Evolutionary conservation across 2,797 vertebrate species (phyloP).

Genomic region (Tiaroga cobitis): DNA sequence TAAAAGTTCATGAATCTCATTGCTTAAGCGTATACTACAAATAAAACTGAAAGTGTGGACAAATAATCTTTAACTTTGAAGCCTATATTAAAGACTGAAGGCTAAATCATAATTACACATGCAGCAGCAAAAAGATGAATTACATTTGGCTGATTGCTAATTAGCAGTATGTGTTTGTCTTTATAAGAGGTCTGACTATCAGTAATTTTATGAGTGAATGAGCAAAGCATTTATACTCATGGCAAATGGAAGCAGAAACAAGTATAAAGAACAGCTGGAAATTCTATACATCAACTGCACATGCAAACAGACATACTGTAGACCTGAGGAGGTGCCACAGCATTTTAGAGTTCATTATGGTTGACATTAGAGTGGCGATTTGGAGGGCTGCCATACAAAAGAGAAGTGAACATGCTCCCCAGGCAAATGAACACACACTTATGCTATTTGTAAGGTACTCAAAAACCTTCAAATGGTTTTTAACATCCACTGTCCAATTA

Average conservation of each 20-base stretch:
- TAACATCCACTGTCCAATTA: conserved; percentile 18
- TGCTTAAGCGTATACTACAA: background rate
- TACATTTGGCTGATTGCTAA: conserved; percentile 11
- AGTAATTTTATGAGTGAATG: background rate
- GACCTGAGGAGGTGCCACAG: conserved; percentile 19
- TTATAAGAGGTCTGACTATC: conserved; percentile 3
- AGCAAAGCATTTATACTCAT: conserved; percentile 3
- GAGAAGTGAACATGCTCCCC: conserved; percentile 23
- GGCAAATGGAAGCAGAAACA: background rate
- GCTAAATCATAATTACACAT: conserved; percentile 20
- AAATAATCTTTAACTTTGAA: conserved; percentile 8
- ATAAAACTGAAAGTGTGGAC: background rate
- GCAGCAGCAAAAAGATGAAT: background rate
- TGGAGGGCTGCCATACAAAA: conserved; percentile 34
- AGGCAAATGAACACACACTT: conserved; percentile 43
- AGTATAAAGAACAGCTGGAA: background rate
- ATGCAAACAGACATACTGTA: conserved; percentile 22
- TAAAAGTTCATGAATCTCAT: background rate
- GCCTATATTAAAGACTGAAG: background rate
- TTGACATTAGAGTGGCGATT: conserved; percentile 17
- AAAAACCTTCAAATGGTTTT: conserved; percentile 40
- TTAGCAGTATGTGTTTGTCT: conserved; percentile 12
- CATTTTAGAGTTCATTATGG: conserved; percentile 29
- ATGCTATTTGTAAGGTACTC: conserved; percentile 31
- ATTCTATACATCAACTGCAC: background rate